A percentile compares a stretch with the other conserved stretches of the same genome.
Conservation (phyloP, 2,113 vertebrate species). For the Larimichthys polyactis region DNA sequence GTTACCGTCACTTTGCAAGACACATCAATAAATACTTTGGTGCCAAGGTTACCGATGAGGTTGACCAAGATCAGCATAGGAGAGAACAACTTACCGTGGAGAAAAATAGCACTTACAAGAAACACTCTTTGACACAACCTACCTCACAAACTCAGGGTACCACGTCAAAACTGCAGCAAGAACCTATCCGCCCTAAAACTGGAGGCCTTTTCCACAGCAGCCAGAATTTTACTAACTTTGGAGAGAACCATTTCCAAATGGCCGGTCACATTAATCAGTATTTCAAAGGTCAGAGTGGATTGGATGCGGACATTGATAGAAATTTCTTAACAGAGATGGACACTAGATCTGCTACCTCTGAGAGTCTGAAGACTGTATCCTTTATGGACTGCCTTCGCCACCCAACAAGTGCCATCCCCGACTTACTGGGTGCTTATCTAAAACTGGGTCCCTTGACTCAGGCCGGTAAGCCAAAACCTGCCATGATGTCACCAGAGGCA, state of each 20-base stretch:
- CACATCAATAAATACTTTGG: conserved; percentile 83
- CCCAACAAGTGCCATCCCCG: conserved; percentile 66
- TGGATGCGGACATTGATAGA: conserved; percentile 46
- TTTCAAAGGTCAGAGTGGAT: conserved; percentile 68
- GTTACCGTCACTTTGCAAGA: conserved; percentile 74
- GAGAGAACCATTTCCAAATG: conserved; percentile 75
- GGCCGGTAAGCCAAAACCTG: conserved; percentile 8
- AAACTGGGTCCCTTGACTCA: conserved; percentile 24
- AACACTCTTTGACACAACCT: conserved; percentile 20
- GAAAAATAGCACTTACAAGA: conserved; percentile 12
- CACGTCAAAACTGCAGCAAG: conserved; percentile 13
- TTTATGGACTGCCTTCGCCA: conserved; percentile 71
- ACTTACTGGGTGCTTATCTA: conserved; percentile 62
- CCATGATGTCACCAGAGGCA: neutral
- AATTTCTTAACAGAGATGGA: neutral
- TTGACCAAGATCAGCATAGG: neutral
- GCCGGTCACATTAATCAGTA: conserved; percentile 77
- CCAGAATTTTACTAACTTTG: conserved; percentile 68
- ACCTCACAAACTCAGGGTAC: conserved; percentile 23
- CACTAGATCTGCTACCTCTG: neutral
- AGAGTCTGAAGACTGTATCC: conserved; percentile 43
- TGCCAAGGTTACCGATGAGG: conserved; percentile 67
- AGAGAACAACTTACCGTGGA: neutral
- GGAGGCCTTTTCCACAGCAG: conserved; percentile 78
- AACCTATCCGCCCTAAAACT: conserved; percentile 23